Percentiles rank a stretch among this genome's conserved stretches.
These are phyloP conservation scores for Miltochrista miniata DNA, from an alignment of 2,888 invertebrate species.

Conservation along the genomic window DNA sequence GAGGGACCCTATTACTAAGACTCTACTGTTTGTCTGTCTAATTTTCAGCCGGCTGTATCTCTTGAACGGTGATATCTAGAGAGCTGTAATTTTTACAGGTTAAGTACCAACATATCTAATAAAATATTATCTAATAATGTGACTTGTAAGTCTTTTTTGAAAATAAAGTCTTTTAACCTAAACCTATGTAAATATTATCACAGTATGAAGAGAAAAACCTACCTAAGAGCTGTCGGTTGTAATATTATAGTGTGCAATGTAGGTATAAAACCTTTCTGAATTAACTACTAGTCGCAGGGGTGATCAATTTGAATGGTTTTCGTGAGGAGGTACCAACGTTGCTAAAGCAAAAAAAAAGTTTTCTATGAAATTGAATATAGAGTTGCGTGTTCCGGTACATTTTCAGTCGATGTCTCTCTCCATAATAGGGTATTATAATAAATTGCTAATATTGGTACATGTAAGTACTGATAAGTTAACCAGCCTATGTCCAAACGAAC, in stretches of 20 bases:
- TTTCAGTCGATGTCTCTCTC: slow-evolving; percentile 70
- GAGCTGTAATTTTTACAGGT: too few species aligned
- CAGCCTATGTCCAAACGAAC: slow-evolving; percentile 50
- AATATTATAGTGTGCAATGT: background rate
- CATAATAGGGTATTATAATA: slow-evolving; percentile 64
- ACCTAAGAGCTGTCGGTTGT: too few species aligned
- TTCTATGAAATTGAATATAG: slow-evolving; percentile 75
- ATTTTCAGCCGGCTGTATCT: too few species aligned
- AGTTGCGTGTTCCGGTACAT: slow-evolving; percentile 68
- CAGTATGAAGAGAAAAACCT: too few species aligned
- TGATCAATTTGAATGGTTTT: slow-evolving; percentile 61
- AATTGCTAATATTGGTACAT: slow-evolving; percentile 65
- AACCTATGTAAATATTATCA: too few species aligned
- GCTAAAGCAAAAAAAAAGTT: slow-evolving; percentile 71
- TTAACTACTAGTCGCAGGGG: slow-evolving; percentile 15
- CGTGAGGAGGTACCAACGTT: slow-evolving; percentile 59
- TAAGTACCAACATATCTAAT: too few species aligned
- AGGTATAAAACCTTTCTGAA: background rate
- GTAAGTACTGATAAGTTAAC: slow-evolving; percentile 56
- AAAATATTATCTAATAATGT: too few species aligned
- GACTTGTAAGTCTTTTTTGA: too few species aligned
- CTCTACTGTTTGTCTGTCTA: too few species aligned
- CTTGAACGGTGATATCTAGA: too few species aligned
- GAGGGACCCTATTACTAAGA: too few species aligned
- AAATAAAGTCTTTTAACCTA: too few species aligned